phyloP scores from a whole-genome alignment of 2,113 vertebrate genomes.

The Egretta garzetta region DNA sequence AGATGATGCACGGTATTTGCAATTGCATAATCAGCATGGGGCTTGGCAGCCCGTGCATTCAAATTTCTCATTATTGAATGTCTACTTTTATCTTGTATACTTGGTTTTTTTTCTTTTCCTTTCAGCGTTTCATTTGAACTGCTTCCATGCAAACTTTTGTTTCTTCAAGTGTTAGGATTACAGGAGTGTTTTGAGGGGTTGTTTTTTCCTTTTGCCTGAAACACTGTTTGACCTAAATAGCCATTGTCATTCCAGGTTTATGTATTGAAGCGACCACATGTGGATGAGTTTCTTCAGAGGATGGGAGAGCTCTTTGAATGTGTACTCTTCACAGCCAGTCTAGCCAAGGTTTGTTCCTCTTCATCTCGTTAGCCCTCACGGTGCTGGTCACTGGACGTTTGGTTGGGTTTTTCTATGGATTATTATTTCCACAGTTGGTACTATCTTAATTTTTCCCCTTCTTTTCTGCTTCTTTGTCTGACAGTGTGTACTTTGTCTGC shows the following conservation, averaged over 20 bases:
- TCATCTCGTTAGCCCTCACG: not conserved
- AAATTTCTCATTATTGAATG: not conserved
- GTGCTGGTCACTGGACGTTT: not conserved
- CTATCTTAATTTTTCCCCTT: conserved; percentile 66
- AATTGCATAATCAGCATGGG: not conserved
- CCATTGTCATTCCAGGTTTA: conserved; percentile 83
- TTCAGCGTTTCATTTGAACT: not conserved
- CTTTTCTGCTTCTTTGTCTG: conserved; percentile 72
- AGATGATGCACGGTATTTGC: not conserved
- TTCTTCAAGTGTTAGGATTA: not conserved
- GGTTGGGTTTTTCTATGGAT: conserved; percentile 51
- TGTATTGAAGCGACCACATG: conserved; percentile 93
- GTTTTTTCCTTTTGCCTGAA: not conserved
- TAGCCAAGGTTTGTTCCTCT: conserved; percentile 88
- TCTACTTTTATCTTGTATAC: not conserved
- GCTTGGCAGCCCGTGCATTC: not conserved
- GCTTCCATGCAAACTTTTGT: not conserved
- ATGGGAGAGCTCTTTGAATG: conserved; percentile 98
- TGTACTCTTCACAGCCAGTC: conserved; percentile 95
- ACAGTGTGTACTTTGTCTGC: conserved; percentile 73
- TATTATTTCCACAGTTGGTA: conserved; percentile 1
- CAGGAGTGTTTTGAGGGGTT: not conserved
- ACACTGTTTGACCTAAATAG: not conserved
- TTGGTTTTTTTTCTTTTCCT: not conserved
- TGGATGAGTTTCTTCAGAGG: conserved; percentile 96